phyloP scores from a whole-genome alignment of 1,140 invertebrate genomes.

The Heliconius hewitsoni region DNA sequence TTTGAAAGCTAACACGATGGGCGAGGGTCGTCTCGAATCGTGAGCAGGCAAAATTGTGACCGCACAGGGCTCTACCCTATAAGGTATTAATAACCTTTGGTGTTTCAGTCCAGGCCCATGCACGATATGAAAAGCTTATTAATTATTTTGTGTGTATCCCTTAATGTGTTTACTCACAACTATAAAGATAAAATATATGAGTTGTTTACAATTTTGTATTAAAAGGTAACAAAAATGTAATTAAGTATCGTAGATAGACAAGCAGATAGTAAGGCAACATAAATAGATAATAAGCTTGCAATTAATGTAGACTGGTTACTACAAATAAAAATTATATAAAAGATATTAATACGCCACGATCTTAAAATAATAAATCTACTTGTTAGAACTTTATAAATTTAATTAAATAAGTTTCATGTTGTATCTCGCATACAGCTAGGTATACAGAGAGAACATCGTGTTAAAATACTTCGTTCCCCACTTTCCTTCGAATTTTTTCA shows the following conservation, averaged over 20 bases:
- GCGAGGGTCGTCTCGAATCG: slow-evolving; percentile 60
- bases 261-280: not conserved
- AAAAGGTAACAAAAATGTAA: not conserved
- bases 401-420: no score
- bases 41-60: slow-evolving; percentile 69
- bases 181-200: slow-evolving; percentile 17
- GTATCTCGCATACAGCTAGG: no score
- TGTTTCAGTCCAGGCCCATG: slow-evolving; percentile 46
- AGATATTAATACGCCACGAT: not conserved
- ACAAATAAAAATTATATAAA: not conserved
- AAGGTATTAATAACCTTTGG: slow-evolving; percentile 65
- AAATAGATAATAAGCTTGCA: not conserved
- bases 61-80: slow-evolving; percentile 55
- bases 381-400: no score
- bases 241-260: not conserved
- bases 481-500: no score
- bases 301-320: no score
- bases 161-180: slow-evolving; percentile 33
- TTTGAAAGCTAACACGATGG: slow-evolving; percentile 67
- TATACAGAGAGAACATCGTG: no score
- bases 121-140: slow-evolving; percentile 58
- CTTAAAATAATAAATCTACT: no score
- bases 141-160: slow-evolving; percentile 47
- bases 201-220: not conserved
- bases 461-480: no score